These are phyloP conservation scores for Hystrix brachyura DNA, from an alignment of 2,113 vertebrate genomes.

Conservation along the genomic window DNA sequence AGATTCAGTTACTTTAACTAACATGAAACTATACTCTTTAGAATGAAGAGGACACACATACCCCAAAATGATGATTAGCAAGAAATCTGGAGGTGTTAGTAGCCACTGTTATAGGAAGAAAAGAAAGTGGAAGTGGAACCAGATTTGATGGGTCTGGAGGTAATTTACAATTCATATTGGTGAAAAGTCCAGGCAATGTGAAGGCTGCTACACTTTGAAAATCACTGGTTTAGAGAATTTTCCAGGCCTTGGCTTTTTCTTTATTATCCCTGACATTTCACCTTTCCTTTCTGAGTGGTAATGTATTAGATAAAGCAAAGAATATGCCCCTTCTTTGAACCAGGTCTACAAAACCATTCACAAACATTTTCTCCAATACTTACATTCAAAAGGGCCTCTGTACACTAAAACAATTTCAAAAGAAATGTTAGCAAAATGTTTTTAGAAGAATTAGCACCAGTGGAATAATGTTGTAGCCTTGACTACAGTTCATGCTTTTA, in stretches of 20 bases:
- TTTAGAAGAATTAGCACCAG: neutral
- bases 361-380: neutral
- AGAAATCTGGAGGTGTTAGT: constrained; percentile 51
- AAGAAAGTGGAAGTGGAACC: constrained; percentile 51
- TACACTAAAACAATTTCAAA: neutral
- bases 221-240: neutral
- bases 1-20: neutral
- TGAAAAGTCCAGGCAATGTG: neutral
- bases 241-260: neutral
- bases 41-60: neutral
- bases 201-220: neutral
- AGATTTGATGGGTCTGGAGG: neutral
- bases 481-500: neutral
- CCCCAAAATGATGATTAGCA: constrained; percentile 2
- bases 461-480: neutral
- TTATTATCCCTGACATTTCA: neutral
- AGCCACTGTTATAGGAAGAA: constrained; percentile 50
- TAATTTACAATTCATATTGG: neutral
- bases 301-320: neutral
- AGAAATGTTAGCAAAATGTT: neutral
- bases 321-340: neutral
- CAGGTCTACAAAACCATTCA: neutral
- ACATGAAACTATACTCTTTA: neutral
- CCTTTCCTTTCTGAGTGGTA: neutral
- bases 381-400: neutral